Evolutionary conservation across 2,797 vertebrate genomes (phyloP).

Genomic region (Alectoris magna): DNA sequence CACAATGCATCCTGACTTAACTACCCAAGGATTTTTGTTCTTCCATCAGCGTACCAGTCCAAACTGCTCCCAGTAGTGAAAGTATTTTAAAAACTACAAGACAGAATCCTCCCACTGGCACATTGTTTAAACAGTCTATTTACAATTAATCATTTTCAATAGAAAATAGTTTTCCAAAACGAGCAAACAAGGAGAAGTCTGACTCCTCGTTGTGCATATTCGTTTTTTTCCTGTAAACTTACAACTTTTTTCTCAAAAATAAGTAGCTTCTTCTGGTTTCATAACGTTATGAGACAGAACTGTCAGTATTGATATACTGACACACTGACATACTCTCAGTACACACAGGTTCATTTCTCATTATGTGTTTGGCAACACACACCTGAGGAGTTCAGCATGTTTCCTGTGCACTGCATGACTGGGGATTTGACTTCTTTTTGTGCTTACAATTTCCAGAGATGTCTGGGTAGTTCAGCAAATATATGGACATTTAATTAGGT

Average conservation of each 20-base stretch:
- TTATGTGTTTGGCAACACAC: neutral
- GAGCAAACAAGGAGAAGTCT: neutral
- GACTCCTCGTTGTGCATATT: neutral
- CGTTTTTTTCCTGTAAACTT: neutral
- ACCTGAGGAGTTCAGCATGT: neutral
- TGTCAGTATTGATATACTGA: neutral
- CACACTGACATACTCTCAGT: neutral
- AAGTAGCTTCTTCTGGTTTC: neutral
- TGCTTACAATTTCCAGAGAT: neutral
- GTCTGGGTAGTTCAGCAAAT: neutral
- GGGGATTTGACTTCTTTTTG: neutral
- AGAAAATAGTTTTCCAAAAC: slow-evolving; percentile 25
- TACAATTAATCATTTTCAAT: neutral
- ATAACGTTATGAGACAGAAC: neutral
- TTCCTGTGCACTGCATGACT: neutral
- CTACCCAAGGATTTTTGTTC: neutral
- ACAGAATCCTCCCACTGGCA: neutral
- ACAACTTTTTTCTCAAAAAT: neutral
- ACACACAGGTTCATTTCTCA: neutral
- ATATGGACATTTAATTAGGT: neutral
- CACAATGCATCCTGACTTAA: neutral
- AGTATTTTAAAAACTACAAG: neutral
- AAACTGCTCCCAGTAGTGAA: neutral
- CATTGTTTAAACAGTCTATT: neutral
- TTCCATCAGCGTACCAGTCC: neutral